These are phyloP conservation scores for Eurytoma californica DNA, from an alignment of 2,888 invertebrate species.

Conservation along the genomic window DNA sequence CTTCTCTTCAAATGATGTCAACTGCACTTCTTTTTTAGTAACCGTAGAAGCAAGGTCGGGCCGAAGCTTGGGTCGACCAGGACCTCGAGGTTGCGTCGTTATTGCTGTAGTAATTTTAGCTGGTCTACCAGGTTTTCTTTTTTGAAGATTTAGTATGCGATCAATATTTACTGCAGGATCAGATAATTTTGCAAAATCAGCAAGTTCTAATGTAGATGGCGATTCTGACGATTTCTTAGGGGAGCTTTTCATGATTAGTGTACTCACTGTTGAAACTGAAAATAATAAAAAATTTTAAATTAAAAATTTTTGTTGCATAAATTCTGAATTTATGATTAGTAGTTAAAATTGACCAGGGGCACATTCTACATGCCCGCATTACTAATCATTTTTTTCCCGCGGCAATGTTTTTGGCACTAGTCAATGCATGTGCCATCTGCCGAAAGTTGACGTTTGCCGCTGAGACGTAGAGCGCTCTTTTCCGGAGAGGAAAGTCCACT, in stretches of 20 bases:
- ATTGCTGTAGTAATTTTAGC: constrained; percentile 77
- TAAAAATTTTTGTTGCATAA: too few species aligned
- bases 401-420: too few species aligned
- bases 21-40: constrained; percentile 25
- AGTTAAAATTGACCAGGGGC: too few species aligned
- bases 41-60: background rate
- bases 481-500: too few species aligned
- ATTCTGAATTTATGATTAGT: too few species aligned
- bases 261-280: background rate
- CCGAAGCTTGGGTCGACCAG: constrained; percentile 75
- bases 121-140: constrained; percentile 84
- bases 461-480: too few species aligned
- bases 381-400: too few species aligned
- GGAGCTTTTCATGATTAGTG: background rate
- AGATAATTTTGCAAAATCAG: constrained; percentile 57
- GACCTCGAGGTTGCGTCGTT: constrained; percentile 75
- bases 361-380: too few species aligned
- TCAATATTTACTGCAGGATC: constrained; percentile 80
- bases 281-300: background rate
- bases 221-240: too few species aligned
- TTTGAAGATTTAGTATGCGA: constrained; percentile 85
- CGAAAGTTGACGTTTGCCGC: too few species aligned
- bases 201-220: too few species aligned
- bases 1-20: background rate
- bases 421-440: too few species aligned